Evolutionary conservation across 2,113 vertebrate genomes (phyloP).

Genomic region (Hepsetus odoe): DNA sequence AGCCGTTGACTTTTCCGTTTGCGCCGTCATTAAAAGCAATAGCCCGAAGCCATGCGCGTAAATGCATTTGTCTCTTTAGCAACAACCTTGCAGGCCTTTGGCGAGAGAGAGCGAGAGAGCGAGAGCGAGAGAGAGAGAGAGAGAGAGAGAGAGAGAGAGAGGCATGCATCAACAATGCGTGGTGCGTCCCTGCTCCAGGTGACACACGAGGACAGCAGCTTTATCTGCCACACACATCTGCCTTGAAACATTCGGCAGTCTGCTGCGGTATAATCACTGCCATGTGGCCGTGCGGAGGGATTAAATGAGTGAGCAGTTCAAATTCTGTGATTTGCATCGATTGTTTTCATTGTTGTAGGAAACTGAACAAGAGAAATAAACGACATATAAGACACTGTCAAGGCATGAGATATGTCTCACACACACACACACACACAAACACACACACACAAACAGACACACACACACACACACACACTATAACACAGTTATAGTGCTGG

Average conservation of each 20-base stretch:
- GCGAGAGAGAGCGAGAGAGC: too few species aligned
- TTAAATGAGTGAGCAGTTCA: background rate
- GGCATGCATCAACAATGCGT: conserved; percentile 14
- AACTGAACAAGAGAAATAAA: background rate
- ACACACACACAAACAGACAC: background rate
- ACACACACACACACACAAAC: too few species aligned
- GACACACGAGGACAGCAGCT: conserved; percentile 1
- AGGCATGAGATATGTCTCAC: background rate
- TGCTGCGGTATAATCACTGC: background rate
- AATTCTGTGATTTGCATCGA: background rate
- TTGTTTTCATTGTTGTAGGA: background rate
- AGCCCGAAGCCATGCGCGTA: conserved; percentile 63
- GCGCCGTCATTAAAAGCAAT: conserved; percentile 58
- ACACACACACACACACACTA: background rate
- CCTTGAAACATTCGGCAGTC: background rate
- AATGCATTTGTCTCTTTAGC: conserved; percentile 68
- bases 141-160: conserved; percentile 10
- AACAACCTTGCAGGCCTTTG: conserved; percentile 57
- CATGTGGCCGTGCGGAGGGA: background rate
- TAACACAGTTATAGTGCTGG: conserved; percentile 33
- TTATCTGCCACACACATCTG: background rate
- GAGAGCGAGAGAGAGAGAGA: conserved; percentile 10
- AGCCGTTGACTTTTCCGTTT: conserved; percentile 60
- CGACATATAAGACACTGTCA: background rate
- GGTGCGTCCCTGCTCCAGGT: conserved; percentile 24